Evolutionary conservation across 2,113 vertebrate species (phyloP).

Genomic region (Syngnathoides biaculeatus): DNA sequence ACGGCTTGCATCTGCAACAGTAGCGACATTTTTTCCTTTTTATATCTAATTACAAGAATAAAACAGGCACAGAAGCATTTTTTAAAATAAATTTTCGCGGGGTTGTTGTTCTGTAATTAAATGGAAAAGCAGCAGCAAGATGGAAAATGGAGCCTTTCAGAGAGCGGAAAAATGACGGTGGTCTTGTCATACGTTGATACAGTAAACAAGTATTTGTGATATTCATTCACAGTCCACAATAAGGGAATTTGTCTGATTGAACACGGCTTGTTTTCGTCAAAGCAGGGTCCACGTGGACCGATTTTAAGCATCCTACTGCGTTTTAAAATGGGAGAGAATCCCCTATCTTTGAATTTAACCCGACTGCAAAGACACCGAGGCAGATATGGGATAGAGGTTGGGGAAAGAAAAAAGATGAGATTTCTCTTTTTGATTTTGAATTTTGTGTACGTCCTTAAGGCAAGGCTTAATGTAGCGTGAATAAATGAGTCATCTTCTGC

Average conservation of each 20-base stretch:
- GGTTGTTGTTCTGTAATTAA: conserved; percentile 57
- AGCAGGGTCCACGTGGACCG: no score
- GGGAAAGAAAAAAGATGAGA: not conserved
- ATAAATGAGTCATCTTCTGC: conserved; percentile 9
- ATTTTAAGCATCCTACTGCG: not conserved
- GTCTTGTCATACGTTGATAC: conserved; percentile 51
- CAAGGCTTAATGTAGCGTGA: not conserved
- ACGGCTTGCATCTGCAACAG: not conserved
- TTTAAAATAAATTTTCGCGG: conserved; percentile 44
- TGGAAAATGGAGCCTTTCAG: conserved; percentile 56
- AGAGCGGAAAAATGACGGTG: conserved; percentile 28
- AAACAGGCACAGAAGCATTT: conserved; percentile 26
- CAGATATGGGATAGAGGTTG: not conserved
- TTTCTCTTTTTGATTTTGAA: not conserved
- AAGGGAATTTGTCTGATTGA: conserved; percentile 11
- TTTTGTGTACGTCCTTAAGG: not conserved
- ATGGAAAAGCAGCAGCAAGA: conserved; percentile 39
- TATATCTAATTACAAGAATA: conserved; percentile 21
- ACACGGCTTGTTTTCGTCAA: conserved; percentile 12
- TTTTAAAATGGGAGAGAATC: not conserved
- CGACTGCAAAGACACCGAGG: not conserved
- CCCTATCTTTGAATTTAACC: not conserved
- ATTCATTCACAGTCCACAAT: conserved; percentile 23
- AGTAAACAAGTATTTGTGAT: conserved; percentile 50
- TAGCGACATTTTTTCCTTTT: conserved; percentile 8